Evolutionary conservation across 2,888 invertebrate genomes (phyloP).

Genomic region (Loripinus fragilis): DNA sequence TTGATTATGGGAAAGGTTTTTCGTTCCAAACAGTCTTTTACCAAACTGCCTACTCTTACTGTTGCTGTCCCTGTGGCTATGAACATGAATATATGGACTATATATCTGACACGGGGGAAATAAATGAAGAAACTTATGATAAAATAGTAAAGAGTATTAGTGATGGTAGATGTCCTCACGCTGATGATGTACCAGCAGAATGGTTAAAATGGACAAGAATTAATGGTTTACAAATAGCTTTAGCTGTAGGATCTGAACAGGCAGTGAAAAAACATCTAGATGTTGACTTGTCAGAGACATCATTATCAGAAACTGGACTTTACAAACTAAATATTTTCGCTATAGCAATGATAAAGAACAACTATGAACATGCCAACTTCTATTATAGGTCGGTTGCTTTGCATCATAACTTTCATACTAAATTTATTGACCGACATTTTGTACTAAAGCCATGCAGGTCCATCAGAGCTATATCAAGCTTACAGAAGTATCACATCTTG

Average conservation of each 20-base stretch:
- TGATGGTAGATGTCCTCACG: not conserved
- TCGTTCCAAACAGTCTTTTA: not conserved
- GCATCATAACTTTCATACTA: no score
- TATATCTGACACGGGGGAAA: not conserved
- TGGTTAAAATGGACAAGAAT: not conserved
- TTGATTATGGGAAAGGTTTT: not conserved
- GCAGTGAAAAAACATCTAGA: not conserved
- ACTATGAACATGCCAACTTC: not conserved
- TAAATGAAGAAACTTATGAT: not conserved
- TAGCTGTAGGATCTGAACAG: not conserved
- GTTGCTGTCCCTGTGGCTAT: not conserved
- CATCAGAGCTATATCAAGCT: not conserved
- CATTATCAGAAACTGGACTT: not conserved
- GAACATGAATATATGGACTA: conserved; percentile 12
- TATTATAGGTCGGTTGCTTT: not conserved
- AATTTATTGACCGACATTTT: no score
- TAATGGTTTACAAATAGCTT: not conserved
- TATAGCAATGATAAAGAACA: not conserved
- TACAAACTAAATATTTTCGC: not conserved
- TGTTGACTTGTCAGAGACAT: not conserved
- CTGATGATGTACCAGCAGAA: not conserved
- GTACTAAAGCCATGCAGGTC: no score
- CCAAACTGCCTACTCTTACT: not conserved
- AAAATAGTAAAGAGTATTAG: conserved; percentile 13
- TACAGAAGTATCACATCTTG: not conserved